Base-by-base conservation (phyloP, 2,797 vertebrate genomes). In the Scleropages formosus region DNA sequence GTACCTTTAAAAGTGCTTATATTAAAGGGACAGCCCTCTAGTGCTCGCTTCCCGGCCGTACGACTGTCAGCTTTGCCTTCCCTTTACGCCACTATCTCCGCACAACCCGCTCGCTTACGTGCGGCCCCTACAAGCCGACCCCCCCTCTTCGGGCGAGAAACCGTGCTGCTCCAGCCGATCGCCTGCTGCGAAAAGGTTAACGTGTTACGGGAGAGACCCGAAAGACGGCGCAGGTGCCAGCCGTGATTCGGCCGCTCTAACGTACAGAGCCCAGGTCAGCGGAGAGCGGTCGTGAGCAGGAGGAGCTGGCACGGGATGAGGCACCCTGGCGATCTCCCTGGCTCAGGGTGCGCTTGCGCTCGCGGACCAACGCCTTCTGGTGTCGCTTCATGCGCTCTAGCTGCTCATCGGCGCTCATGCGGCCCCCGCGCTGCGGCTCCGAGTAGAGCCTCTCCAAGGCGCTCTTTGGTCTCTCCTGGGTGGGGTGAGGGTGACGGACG, bases 321-420 rank as follows among this genome's bases (percentile, higher is more conserved):
- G 80, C n/a, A 56, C 87, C 77, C 15, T 86, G 86, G 80, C 93
- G 94, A 44, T 97, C 96, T 75, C 94, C 95, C 86, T 95, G 96
- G 91, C 93, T 95, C 78, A 97, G 93, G 66, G 94, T 95, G 80
- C 91, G 92, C 89, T 98, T 94, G 81, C 97, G 96, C 72, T 98
- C 96, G 0, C 95, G 94, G 68, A 97, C 94, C 73, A 98, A 87
- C 18, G 95, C 94, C 87, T 92, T 96, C 92, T 98, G 97, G 89
- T 97, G 95, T 61, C 93, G 92, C 86, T 98, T 98, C 96, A 98
- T 98, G 82, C 96, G 93, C 84, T 98, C 93, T 31, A 98, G 93
- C 81, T 99, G 97, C 86, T 99, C 97, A 85, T 98, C 96, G 0
- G 95, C 96, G 0, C 95, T 98, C 96, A 98, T 98, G 80, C 91